These are phyloP conservation scores for Lipophrys pholis DNA, from an alignment of 2,113 vertebrate species.

Conservation along the genomic window DNA sequence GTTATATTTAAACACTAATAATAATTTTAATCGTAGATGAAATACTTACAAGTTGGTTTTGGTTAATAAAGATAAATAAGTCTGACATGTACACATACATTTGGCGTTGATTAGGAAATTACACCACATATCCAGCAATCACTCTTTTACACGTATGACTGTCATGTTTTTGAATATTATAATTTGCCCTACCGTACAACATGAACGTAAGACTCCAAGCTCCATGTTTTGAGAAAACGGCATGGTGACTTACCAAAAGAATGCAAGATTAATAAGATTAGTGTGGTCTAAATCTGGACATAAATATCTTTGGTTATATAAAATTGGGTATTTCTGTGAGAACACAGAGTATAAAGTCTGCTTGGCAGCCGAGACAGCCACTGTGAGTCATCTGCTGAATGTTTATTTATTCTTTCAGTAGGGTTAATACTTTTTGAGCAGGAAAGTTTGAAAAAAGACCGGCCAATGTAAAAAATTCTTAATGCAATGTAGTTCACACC, in stretches of 20 bases:
- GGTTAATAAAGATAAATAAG: too few relatives aligned
- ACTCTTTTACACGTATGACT: neutral
- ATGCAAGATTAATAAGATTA: constrained; percentile 26
- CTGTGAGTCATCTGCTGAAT: constrained; percentile 41
- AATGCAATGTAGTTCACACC: too few relatives aligned
- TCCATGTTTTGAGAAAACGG: neutral
- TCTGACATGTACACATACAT: neutral
- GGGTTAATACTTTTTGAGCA: neutral
- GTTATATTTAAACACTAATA: too few relatives aligned
- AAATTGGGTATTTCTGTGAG: constrained; percentile 17
- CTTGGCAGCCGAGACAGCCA: constrained; percentile 25
- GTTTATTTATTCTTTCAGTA: constrained; percentile 9
- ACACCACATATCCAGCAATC: neutral
- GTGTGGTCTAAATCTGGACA: constrained; percentile 4
- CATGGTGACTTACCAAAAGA: neutral
- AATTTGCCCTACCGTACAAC: neutral
- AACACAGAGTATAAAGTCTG: constrained; percentile 18
- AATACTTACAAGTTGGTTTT: too few relatives aligned
- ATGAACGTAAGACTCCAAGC: constrained; percentile 13
- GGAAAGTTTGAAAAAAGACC: neutral
- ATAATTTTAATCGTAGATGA: too few relatives aligned
- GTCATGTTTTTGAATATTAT: neutral
- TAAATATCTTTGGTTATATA: constrained; percentile 20
- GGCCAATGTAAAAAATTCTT: too few relatives aligned
- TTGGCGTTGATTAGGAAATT: neutral